Percentiles rank a stretch among this genome's conserved stretches.
phyloP scores from a whole-genome alignment of 2,888 invertebrate genomes.

The Mimumesa dahlbomi region DNA sequence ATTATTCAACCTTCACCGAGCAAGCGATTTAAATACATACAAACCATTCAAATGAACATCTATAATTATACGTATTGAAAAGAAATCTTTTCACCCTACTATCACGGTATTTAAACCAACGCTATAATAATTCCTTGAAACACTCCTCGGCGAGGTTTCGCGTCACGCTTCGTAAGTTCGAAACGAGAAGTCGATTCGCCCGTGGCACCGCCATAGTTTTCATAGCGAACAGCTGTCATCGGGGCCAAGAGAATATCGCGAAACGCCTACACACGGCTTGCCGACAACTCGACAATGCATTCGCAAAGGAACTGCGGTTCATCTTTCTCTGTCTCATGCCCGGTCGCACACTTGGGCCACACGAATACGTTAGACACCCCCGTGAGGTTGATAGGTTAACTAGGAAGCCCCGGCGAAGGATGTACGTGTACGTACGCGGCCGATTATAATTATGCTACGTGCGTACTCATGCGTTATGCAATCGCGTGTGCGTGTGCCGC shows the following conservation, averaged over 20 bases:
- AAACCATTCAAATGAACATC: too few relatives aligned
- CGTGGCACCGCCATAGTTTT: constrained; percentile 36
- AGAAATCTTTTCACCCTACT: too few relatives aligned
- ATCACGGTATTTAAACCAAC: too few relatives aligned
- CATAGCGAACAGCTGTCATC: constrained; percentile 47
- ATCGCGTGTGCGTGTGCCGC: constrained; percentile 57
- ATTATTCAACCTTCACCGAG: too few relatives aligned
- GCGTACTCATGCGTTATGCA: constrained; percentile 62
- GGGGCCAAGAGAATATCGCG: constrained; percentile 34
- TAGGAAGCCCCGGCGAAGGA: constrained; percentile 70
- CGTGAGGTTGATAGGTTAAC: constrained; percentile 70
- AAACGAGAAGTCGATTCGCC: constrained; percentile 44
- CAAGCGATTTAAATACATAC: too few relatives aligned
- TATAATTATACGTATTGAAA: too few relatives aligned
- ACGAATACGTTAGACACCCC: background rate
- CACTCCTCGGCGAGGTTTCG: too few relatives aligned
- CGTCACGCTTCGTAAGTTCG: constrained; percentile 38
- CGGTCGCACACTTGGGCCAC: background rate
- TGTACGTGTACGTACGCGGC: constrained; percentile 52
- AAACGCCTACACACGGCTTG: constrained; percentile 34
- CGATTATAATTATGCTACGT: constrained; percentile 66
- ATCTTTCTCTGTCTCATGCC: background rate
- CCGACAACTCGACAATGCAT: constrained; percentile 5
- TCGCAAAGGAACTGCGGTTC: background rate
- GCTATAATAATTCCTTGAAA: too few relatives aligned